A percentile compares a stretch with the other conserved stretches of the same genome.
These are phyloP conservation scores for Lepus timidus DNA, from an alignment of 2,113 vertebrate species.

Conservation along the genomic window DNA sequence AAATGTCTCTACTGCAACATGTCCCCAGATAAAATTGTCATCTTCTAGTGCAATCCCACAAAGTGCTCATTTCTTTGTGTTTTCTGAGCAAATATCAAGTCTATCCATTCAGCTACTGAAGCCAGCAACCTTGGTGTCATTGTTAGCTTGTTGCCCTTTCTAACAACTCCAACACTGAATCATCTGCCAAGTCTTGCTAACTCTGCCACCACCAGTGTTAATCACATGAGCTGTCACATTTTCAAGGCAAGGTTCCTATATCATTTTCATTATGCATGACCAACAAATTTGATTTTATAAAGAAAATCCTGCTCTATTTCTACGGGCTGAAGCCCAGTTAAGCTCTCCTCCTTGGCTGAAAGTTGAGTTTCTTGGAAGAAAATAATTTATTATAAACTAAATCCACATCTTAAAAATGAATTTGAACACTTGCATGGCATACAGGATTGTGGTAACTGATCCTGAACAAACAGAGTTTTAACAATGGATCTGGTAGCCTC, in stretches of 20 bases:
- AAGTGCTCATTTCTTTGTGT: not conserved
- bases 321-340: not conserved
- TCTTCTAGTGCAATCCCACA: not conserved
- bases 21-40: not conserved
- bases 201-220: not conserved
- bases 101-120: not conserved
- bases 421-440: not conserved
- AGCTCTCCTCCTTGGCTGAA: not conserved
- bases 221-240: not conserved
- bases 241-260: not conserved
- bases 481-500: not conserved
- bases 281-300: not conserved
- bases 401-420: not conserved
- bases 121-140: not conserved
- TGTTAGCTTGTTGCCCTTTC: not conserved
- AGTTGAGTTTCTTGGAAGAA: not conserved
- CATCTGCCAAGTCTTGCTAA: not conserved
- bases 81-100: not conserved
- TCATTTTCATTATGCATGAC: not conserved
- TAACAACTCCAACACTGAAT: not conserved
- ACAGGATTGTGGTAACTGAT: not conserved
- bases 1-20: not conserved
- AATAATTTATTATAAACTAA: not conserved
- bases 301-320: not conserved
- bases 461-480: not conserved